Percentiles rank a stretch among this genome's conserved stretches.
Evolutionary conservation across 2,797 vertebrate species (phyloP).

Genomic region (Sandelia bainsii): DNA sequence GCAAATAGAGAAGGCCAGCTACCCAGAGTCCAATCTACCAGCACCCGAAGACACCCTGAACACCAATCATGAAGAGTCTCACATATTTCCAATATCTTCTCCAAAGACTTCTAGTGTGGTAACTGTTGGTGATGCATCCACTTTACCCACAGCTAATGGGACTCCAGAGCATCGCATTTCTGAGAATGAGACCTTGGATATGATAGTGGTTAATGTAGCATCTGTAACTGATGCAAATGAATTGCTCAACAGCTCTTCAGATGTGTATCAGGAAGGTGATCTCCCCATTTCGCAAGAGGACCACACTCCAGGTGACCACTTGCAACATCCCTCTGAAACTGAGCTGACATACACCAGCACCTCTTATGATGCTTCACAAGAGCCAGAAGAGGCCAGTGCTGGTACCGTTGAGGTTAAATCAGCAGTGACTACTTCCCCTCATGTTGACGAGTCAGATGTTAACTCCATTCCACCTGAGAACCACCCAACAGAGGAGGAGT

Average conservation of each 20-base stretch:
- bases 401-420: constrained; percentile 14
- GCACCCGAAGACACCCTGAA: constrained; percentile 37
- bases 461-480: constrained; percentile 14
- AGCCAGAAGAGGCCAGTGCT: constrained; percentile 31
- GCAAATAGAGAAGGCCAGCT: constrained; percentile 41
- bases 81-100: constrained; percentile 19
- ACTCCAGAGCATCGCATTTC: constrained; percentile 18
- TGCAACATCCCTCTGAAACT: constrained; percentile 4
- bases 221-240: constrained; percentile 33
- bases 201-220: constrained; percentile 9
- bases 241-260: constrained; percentile 26
- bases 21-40: constrained; percentile 54
- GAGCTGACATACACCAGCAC: constrained; percentile 17
- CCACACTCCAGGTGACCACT: constrained; percentile 25
- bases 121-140: constrained; percentile 11
- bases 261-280: constrained; percentile 16
- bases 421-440: constrained; percentile 2
- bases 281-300: constrained; percentile 48
- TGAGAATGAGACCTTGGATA: constrained; percentile 28
- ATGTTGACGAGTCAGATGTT: constrained; percentile 31
- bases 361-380: constrained; percentile 31
- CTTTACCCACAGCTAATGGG: constrained; percentile 17
- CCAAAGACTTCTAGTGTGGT: not conserved
- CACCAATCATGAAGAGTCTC: constrained; percentile 29
- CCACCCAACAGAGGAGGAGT: constrained; percentile 19